Evolutionary conservation across 2,113 vertebrate genomes (phyloP).

Genomic region (Cyprinodon brontotheroides): DNA sequence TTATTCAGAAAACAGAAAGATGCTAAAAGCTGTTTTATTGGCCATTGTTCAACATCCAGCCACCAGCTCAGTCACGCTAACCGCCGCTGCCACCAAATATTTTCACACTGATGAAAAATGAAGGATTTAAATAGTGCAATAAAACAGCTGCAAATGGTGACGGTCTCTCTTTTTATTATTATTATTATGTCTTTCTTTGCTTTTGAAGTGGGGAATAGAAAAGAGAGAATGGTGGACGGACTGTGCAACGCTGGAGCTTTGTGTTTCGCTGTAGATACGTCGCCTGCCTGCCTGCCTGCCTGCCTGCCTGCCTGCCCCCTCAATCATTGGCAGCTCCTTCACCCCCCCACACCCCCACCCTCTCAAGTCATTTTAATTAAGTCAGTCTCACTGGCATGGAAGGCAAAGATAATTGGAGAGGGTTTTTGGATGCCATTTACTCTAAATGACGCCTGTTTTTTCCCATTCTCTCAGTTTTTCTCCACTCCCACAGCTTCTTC

Average conservation of each 20-base stretch:
- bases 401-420: conserved; percentile 86
- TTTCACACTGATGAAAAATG: conserved; percentile 74
- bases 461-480: conserved; percentile 72
- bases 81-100: conserved; percentile 47
- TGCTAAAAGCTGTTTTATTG: conserved; percentile 67
- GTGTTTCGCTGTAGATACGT: conserved; percentile 82
- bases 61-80: not conserved
- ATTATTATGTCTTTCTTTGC: conserved; percentile 80
- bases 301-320: conserved; percentile 77
- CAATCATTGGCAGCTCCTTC: conserved; percentile 76
- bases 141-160: conserved; percentile 73
- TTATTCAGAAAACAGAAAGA: conserved; percentile 71
- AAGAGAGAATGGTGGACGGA: conserved; percentile 77
- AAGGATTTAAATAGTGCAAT: conserved; percentile 80
- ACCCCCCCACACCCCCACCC: conserved; percentile 58
- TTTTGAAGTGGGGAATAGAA: conserved; percentile 84
- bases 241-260: conserved; percentile 73
- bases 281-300: conserved; percentile 73
- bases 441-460: conserved; percentile 82
- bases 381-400: conserved; percentile 84
- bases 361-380: conserved; percentile 87
- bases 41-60: conserved; percentile 62
- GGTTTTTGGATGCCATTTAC: conserved; percentile 85
- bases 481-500: conserved; percentile 59
- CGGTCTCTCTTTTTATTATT: conserved; percentile 67